A percentile compares a stretch with the other conserved stretches of the same genome.
Evolutionary conservation across 2,113 vertebrate genomes (phyloP).

Genomic region (Neomonachus schauinslandi): DNA sequence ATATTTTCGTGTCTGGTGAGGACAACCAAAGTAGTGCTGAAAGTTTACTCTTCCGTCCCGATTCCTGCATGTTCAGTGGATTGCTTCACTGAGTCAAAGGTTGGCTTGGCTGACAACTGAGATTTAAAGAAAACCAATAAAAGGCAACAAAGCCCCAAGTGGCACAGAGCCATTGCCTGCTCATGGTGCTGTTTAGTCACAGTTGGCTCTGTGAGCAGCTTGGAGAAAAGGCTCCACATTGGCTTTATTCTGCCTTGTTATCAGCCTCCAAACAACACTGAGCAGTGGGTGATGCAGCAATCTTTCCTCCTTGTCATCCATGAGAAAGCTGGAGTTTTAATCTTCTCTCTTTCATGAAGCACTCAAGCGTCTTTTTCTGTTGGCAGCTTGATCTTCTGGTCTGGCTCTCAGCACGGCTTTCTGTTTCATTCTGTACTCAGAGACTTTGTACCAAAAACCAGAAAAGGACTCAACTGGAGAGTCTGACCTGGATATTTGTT

Average conservation of each 20-base stretch:
- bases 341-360: background rate
- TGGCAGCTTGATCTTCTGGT: background rate
- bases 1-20: background rate
- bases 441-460: background rate
- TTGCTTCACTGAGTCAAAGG: background rate
- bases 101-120: background rate
- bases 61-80: background rate
- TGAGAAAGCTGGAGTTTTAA: background rate
- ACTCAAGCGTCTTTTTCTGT: background rate
- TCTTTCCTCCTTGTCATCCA: no score
- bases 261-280: background rate
- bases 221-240: rapidly evolving
- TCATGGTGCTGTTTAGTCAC: background rate
- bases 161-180: rapidly evolving
- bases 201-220: background rate
- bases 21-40: background rate
- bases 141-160: background rate
- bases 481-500: background rate
- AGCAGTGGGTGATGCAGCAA: background rate
- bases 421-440: background rate
- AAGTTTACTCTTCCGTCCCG: background rate
- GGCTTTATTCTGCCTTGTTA: background rate
- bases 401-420: background rate
- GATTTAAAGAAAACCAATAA: background rate
- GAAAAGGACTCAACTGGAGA: background rate